Percentiles rank a stretch among this genome's conserved stretches.
These are phyloP conservation scores for Aphelenchoides bicaudatus DNA, from an alignment of 2,888 invertebrate species.

Conservation along the genomic window DNA sequence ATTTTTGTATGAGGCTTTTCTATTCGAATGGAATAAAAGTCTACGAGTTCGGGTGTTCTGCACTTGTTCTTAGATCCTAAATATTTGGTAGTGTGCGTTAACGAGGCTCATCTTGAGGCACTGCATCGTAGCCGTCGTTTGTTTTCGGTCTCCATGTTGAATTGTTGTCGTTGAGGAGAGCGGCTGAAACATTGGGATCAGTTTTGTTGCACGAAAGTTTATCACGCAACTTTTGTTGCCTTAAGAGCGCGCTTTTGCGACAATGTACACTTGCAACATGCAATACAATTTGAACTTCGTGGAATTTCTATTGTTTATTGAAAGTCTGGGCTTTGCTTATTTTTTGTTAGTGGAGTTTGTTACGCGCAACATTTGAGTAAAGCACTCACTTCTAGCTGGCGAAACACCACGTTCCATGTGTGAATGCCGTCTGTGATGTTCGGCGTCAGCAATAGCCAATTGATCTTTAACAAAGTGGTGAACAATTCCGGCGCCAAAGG, in stretches of 20 bases:
- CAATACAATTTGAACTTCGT: too few species aligned
- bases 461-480: constrained; percentile 64
- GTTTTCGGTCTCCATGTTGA: constrained; percentile 1
- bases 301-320: too few species aligned
- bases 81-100: too few species aligned
- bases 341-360: too few species aligned
- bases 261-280: too few species aligned
- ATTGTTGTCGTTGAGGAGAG: constrained; percentile 13
- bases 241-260: too few species aligned
- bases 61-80: too few species aligned
- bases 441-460: constrained; percentile 53
- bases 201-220: not conserved
- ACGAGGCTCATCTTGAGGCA: constrained; percentile 14
- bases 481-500: constrained; percentile 67
- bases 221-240: too few species aligned
- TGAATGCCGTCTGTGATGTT: constrained; percentile 28
- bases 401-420: constrained; percentile 21
- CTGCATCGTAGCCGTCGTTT: constrained; percentile 14
- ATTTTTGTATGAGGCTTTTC: too few species aligned
- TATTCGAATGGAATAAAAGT: not conserved
- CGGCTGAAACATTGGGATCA: not conserved
- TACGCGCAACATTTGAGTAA: not conserved
- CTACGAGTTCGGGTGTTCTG: too few species aligned
- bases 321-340: too few species aligned
- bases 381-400: constrained; percentile 19